Evolutionary conservation across 2,113 vertebrate genomes (phyloP).

Genomic region (Maccullochella peelii): DNA sequence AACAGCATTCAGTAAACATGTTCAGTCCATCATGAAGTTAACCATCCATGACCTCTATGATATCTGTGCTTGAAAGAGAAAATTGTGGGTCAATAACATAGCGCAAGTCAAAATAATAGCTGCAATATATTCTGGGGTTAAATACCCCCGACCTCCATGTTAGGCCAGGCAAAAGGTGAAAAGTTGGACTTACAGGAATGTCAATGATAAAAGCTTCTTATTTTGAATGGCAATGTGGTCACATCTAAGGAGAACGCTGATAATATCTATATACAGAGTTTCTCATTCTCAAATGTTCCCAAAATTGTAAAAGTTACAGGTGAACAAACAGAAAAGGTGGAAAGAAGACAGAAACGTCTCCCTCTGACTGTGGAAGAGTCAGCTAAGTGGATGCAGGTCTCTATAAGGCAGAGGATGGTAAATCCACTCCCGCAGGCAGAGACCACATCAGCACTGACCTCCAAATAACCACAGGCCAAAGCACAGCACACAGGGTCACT

Average conservation of each 20-base stretch:
- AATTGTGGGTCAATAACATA: neutral
- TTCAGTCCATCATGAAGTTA: conserved; percentile 23
- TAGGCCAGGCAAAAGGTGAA: conserved; percentile 16
- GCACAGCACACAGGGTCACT: conserved; percentile 70
- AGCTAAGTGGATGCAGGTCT: conserved; percentile 67
- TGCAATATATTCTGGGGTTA: conserved; percentile 35
- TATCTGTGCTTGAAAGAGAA: conserved; percentile 11
- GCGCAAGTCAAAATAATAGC: conserved; percentile 35
- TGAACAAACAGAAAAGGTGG: conserved; percentile 40
- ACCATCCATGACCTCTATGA: conserved; percentile 12
- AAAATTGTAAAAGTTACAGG: conserved; percentile 21
- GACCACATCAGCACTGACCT: conserved; percentile 81
- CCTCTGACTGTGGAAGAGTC: conserved; percentile 35
- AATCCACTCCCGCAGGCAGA: conserved; percentile 77
- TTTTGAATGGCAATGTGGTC: conserved; percentile 17
- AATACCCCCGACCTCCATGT: conserved; percentile 26
- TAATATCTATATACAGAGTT: neutral
- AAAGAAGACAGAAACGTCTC: conserved; percentile 40
- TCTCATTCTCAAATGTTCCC: neutral
- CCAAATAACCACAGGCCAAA: conserved; percentile 78
- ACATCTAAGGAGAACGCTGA: conserved; percentile 9
- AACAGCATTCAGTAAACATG: neutral
- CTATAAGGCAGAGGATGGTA: conserved; percentile 70
- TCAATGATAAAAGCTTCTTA: neutral
- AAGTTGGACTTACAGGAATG: conserved; percentile 17